Evolutionary conservation across 1,140 invertebrate species (phyloP), one percentile per base, ranked within the genome.

Genomic region (Tribolium castaneum): DNA sequence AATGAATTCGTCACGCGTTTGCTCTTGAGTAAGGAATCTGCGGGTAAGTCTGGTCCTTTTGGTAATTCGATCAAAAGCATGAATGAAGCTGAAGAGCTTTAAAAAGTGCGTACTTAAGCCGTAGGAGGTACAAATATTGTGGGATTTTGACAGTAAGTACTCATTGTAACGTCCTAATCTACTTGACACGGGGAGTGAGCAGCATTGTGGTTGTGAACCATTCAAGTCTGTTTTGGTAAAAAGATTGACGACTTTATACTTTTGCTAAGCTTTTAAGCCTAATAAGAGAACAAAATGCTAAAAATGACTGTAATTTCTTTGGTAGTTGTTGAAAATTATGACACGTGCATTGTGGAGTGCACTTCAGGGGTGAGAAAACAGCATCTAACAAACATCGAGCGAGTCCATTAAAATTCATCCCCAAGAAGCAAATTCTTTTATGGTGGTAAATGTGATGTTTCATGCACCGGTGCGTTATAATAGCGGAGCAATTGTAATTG

Each of bases 401-500:
- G 19, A 66, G 25, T 66, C 52, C 71, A 73, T 73, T 73, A 51
- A 73, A 73, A 73, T 73, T 73, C 71, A 73, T 13, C 71, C 49
- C 70, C 30, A 54, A 73, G 52, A 73, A 30, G 52, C 45, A 34
- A 73, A 73, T 73, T 34, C 71, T 73, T 73, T 73, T 54, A 54
- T 73, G 30, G n/a, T 19, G 45, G 14, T 49, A 49, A 73, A 73
- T 54, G 71, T 73, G 52, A 73, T 73, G 71, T 73, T 73, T 73
- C 71, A 73, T 73, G 71, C 71, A 73, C 52, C 71, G 71, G 22
- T 73, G 71, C 49, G 1, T 73, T 73, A 35, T 73, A 73, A 73
- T 70, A 79, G 56, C 13, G 70, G 10, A 59, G 75, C 83, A 80
- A 82, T 83, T 82, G 83, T 82, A 83, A 83, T 81, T 82, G 83